Evolutionary conservation across 2,113 vertebrate species (phyloP).

Genomic region (human): GRCh38 chr6:95173001-95173500

Average conservation of each 20-base stretch:
- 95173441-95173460: neutral
- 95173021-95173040: neutral
- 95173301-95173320: slow-evolving; percentile 9
- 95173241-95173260: neutral
- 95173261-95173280: neutral
- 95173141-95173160: neutral
- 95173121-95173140: slow-evolving; percentile 2
- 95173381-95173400: neutral
- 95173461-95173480: neutral
- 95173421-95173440: neutral
- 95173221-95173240: neutral
- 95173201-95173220: neutral
- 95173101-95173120: neutral
- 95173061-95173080: slow-evolving; percentile 37
- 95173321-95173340: neutral
- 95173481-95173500: neutral
- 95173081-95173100: slow-evolving; percentile 17
- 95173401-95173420: slow-evolving; percentile 12
- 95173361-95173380: neutral
- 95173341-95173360: neutral
- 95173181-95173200: neutral
- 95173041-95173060: neutral
- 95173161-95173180: neutral
- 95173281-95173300: neutral
- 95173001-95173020: slow-evolving; percentile 24